Percentiles rank a stretch among this genome's conserved stretches.
These are phyloP conservation scores for Vanessa atalanta DNA, from an alignment of 1,140 invertebrate genomes.

Conservation along the genomic window DNA sequence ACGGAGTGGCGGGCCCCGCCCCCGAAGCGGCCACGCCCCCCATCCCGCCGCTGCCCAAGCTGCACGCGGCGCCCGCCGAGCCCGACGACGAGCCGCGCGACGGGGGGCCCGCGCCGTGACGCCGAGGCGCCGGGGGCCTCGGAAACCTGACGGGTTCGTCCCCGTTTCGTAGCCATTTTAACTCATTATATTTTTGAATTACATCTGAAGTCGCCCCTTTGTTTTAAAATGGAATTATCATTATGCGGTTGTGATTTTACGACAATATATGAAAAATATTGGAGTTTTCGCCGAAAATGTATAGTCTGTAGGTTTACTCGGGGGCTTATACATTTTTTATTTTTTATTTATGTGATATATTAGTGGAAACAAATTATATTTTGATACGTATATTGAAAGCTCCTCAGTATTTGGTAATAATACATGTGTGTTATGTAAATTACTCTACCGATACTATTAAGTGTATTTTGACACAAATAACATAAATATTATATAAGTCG, in stretches of 20 bases:
- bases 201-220: too few relatives aligned
- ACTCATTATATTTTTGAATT: neutral
- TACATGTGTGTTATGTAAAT: constrained; percentile 10
- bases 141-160: too few relatives aligned
- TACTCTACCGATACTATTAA: neutral
- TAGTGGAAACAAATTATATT: constrained; percentile 30
- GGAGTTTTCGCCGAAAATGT: neutral
- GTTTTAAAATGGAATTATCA: neutral
- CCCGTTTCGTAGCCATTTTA: neutral
- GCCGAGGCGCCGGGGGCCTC: neutral
- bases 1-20: constrained; percentile 70
- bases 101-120: constrained; percentile 12
- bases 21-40: constrained; percentile 56
- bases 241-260: constrained; percentile 6
- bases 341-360: constrained; percentile 14
- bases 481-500: too few relatives aligned
- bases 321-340: neutral
- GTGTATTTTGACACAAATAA: neutral
- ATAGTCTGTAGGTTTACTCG: neutral
- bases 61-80: constrained; percentile 39
- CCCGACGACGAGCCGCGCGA: constrained; percentile 11
- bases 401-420: constrained; percentile 15
- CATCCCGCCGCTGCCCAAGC: constrained; percentile 52
- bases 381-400: constrained; percentile 42
- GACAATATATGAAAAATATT: neutral